Base-by-base conservation (phyloP, 2,888 invertebrate genomes). In the Diploptera punctata region DNA sequence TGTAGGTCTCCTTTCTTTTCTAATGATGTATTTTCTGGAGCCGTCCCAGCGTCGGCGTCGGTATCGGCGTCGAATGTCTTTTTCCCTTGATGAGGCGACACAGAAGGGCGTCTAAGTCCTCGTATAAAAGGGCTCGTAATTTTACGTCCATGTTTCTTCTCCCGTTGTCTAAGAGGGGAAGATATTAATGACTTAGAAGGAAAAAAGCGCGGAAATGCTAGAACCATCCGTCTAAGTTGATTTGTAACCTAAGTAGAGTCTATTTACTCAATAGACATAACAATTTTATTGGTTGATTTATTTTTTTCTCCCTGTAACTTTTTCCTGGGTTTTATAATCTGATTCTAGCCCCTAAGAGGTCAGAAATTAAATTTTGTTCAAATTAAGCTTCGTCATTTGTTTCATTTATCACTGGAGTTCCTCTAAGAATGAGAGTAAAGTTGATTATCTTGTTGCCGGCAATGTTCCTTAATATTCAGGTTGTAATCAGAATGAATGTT, bases 21-120 rank as follows among this genome's bases (percentile, higher is more conserved):
- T 62, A 62, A 62, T 62, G 62, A 62, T 62, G 62, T 62, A 33
- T 62, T 62, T 43, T 62, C 62, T 62, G 62, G 62, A 62, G 62
- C 62, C 62, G 33, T 13, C 21, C 43, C 38, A 43, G 43, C 38
- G n/a, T 19, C 43, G 47, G 18, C 47, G 47, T 38, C 26, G 60
- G 29, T n/a, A 31, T 26, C 60, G 31, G 60, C 26, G 60, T 60
- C 60, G 60, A 31, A 24, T 62, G 62, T 62, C 62, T 62, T 62
- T 62, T n/a, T n/a, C n/a, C 33, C 43, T 62, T 62, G 62, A 62
- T 62, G 62, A 43, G 62, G 62, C 62, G 62, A 62, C 62, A 62
- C 62, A 62, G 31, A 62, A 24, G 54, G 61, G 29, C 29, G 60
- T 21, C 21, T 24, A 24, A 43, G 24, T 21, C 38, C n/a, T 38